Conservation (phyloP, 2,888 invertebrate genomes). For the Timema cristinae region DNA sequence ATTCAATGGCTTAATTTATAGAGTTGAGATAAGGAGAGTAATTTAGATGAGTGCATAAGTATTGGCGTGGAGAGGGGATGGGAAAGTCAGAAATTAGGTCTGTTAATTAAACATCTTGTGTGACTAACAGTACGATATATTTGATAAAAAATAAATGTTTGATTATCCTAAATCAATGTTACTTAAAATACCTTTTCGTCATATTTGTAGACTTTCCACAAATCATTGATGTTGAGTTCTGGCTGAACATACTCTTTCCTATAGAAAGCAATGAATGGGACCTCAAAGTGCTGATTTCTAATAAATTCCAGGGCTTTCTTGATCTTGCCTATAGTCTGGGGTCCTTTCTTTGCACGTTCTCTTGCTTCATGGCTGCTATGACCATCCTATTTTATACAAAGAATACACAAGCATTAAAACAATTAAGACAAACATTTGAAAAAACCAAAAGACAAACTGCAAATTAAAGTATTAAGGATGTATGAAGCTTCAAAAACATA, state of each 20-base stretch:
- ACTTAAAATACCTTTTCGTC: conserved; percentile 71
- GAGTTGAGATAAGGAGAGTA: too few relatives aligned
- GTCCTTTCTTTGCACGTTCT: conserved; percentile 59
- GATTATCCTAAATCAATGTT: conserved; percentile 3
- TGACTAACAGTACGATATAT: neutral
- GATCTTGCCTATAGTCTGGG: conserved; percentile 79
- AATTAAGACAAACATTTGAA: too few relatives aligned
- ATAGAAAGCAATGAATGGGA: conserved; percentile 98
- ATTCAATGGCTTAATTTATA: too few relatives aligned
- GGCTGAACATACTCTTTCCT: conserved; percentile 96
- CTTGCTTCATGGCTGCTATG: conserved; percentile 44
- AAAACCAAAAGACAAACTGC: too few relatives aligned
- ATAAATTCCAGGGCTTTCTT: conserved; percentile 93
- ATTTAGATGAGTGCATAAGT: too few relatives aligned
- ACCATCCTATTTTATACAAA: conserved; percentile 12
- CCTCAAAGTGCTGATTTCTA: conserved; percentile 91
- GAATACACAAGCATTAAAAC: too few relatives aligned
- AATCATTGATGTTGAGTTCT: conserved; percentile 87
- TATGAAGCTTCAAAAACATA: too few relatives aligned
- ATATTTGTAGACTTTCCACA: conserved; percentile 97
- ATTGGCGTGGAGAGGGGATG: too few relatives aligned
- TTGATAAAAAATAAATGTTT: conserved; percentile 9
- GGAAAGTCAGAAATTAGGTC: too few relatives aligned
- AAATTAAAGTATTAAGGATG: too few relatives aligned
- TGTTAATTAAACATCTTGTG: neutral